Percentiles rank a stretch among this genome's conserved stretches.
Evolutionary conservation across 2,888 invertebrate species (phyloP).

Genomic region (Lithophane ornitopus): DNA sequence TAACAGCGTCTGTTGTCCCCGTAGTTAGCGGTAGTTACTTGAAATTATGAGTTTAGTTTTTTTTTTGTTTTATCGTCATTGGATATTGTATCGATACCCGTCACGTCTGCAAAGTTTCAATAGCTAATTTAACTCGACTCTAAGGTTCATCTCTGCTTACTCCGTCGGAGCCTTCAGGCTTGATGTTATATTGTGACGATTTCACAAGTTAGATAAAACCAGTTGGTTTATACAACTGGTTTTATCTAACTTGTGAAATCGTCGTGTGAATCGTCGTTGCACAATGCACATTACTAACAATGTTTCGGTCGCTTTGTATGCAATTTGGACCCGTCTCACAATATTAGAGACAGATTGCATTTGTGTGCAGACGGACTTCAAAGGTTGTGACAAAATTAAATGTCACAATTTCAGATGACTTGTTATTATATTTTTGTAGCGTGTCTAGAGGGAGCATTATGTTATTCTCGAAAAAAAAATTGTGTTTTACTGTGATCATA

Average conservation of each 20-base stretch:
- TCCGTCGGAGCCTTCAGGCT: too few relatives aligned
- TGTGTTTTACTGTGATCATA: neutral
- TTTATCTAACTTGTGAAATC: too few relatives aligned
- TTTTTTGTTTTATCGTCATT: too few relatives aligned
- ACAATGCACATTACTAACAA: constrained; percentile 7
- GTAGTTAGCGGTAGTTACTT: neutral
- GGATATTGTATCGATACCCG: too few relatives aligned
- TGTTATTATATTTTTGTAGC: neutral
- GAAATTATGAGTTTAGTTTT: neutral
- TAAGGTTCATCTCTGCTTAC: neutral
- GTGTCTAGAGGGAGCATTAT: neutral
- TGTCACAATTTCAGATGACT: constrained; percentile 1
- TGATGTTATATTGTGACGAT: neutral
- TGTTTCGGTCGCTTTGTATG: constrained; percentile 8
- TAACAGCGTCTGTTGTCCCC: neutral
- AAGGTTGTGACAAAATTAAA: constrained; percentile 26
- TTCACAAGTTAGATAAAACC: constrained; percentile 1
- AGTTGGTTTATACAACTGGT: neutral
- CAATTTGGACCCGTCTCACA: constrained; percentile 2
- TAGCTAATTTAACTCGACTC: too few relatives aligned
- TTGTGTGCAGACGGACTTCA: neutral
- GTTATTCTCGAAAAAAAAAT: neutral
- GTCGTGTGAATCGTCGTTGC: too few relatives aligned
- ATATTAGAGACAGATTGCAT: neutral
- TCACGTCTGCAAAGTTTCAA: too few relatives aligned